Evolutionary conservation across 1,140 invertebrate species (phyloP), one percentile per base, ranked within the genome.

Genomic region (Dinoponera quadriceps): DNA sequence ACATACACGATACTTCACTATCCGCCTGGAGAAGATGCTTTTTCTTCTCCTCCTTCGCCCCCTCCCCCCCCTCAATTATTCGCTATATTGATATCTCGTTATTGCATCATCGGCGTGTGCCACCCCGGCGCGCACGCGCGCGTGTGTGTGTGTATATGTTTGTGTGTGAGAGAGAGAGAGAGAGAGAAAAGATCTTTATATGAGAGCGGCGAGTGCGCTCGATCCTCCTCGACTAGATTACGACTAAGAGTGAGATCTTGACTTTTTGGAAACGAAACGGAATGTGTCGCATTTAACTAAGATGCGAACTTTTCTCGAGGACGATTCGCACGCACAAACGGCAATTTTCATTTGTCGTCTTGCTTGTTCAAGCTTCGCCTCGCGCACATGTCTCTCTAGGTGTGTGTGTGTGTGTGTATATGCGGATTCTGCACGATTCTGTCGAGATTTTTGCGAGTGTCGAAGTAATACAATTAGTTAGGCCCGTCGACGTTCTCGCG

Each of bases 161-260:
- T 44, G 7, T 44, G 38, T 44, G 9, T 44, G 7, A 44, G 38
- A 44, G 9, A 11, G 38, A 7, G 38, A 44, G 38, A 33, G 29
- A 33, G 5, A 33, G 27, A 78, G 63, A 55, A 55, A 57, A 77
- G 55, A 68, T 44, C n/a, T 29, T 66, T 55, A 27, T 48, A 18
- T 3, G 27, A 77, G 27, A n/a, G n/a, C 27, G 25, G 1, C 13
- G n/a, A 54, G 25, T 66, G 66, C 3, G 48, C 44, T 66, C 29
- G 14, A 63, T 63, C 44, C 68, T 68, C 29, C 20, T 20, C 73
- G 51, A 78, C 33, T 78, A 69, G 63, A 68, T 78, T 69, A 78
- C 9, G 51, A 57, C 33, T 80, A 69, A 80, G 48, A 9, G 9
- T 57, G 22, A 80, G 75, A 80, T 80, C 65, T 69, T n/a, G n/a